phyloP scores from a whole-genome alignment of 2,113 vertebrate species.

The Notarius quadriscutis region DNA sequence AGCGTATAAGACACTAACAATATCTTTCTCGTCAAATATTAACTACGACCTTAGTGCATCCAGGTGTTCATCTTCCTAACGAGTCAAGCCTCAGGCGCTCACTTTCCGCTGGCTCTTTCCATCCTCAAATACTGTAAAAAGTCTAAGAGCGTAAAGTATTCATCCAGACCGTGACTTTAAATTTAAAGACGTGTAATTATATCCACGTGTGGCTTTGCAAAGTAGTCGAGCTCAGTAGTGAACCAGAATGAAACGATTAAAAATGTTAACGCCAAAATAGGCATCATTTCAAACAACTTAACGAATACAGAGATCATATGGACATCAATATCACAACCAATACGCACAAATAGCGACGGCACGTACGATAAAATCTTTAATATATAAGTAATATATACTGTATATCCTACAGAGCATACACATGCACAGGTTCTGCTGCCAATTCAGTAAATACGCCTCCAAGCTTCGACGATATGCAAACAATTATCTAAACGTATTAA shows the following conservation, averaged over 20 bases:
- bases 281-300: neutral
- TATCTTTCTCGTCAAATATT: neutral
- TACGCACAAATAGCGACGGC: neutral
- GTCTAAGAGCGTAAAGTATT: neutral
- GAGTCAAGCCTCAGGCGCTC: neutral
- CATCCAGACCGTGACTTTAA: neutral
- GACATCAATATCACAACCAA: neutral
- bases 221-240: slow-evolving; percentile 30
- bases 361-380: neutral
- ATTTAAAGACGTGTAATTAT: slow-evolving; percentile 8
- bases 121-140: neutral
- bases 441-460: neutral
- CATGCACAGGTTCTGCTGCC: slow-evolving; percentile 15
- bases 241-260: neutral
- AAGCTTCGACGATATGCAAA: slow-evolving; percentile 29
- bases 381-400: neutral
- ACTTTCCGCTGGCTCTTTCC: neutral
- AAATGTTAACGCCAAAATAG: neutral
- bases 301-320: neutral
- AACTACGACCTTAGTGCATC: neutral
- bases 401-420: slow-evolving; percentile 12
- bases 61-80: neutral
- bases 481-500: neutral
- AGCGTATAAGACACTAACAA: neutral
- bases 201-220: slow-evolving; percentile 35